Evolutionary conservation across 2,113 vertebrate species (phyloP), one percentile per base, ranked within the genome.

Genomic region (Xiphorhynchus elegans): DNA sequence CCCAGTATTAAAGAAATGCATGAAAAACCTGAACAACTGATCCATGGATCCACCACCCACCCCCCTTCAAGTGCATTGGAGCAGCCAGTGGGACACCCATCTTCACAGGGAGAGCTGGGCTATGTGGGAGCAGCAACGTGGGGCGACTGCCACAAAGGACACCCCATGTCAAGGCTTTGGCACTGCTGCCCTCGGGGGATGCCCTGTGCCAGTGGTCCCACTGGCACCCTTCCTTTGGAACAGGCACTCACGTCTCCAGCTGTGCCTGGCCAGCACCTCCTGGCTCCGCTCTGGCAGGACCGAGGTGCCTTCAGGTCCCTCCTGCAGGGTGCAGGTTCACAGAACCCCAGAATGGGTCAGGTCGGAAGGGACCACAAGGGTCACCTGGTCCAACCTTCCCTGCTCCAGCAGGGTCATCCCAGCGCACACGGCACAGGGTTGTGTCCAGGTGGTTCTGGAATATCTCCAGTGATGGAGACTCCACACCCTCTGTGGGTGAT

Each of bases 61-160:
- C 9, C 0, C 0, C 29, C 14, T 52, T 5, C 13, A 8, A 50
- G 44, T 2, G 21, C 26, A 26, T 2, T 0, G 3, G 19, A 24
- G 44, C 42, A 37, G 47, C 21, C 5, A 6, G 67, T 7, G 6
- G 23, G 20, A 18, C 2, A 7, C 6, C 3, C 1, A 9, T 3
- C 16, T 66, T 52, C 31, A n/a, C 18, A 42, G 23, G 67, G 37
- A 23, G 40, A 56, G 31, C 53, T 40, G 23, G 4, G 11, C 42
- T 3, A 6, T 0, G 15, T 42, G 21, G 19, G 8, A n/a, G 35
- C 40, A 29, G 53, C 20, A 33, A 10, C 1, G 4, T 4, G 31
- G 23, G 17, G 9, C 0, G 4, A 75, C 7, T 0, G 3, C 23
- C 4, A 1, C 3, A 6, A 2, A 5, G 23, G 44, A 3, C 6